Evolutionary conservation across 2,797 vertebrate genomes (phyloP), one percentile per base, ranked within the genome.

Genomic region (Phataginus tetradactyla): DNA sequence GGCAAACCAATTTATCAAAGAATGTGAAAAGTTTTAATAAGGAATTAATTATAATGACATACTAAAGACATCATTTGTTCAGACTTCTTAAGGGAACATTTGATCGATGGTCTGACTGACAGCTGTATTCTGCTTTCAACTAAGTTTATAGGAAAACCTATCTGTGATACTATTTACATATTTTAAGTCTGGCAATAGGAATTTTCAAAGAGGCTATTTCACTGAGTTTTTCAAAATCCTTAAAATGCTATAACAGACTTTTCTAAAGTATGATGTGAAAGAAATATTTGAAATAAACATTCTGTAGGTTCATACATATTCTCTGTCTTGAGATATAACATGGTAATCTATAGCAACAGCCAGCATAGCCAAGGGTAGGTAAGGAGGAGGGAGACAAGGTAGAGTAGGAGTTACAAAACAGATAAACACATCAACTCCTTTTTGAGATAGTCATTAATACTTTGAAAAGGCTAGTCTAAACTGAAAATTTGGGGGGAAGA

Each of bases 71-170:
- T 34, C 77, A 17, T 75, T 57, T 89, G 83, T 66, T 37, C 53
- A 89, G n/a, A 53, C 39, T 81, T 91, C 27, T 86, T 94, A 84
- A 74, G 53, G 13, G 29, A 68, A 63, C 57, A 55, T 49, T 85
- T 7, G 7, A 27, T 80, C 42, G n/a, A 55, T 45, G 11, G 6
- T 72, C 75, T 86, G 45, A 78, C 75, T 90, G 29, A 69, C 64
- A 84, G 42, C 71, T 89, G 6, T 68, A 61, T 94, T 85, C 53
- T 90, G 5, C 21, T 68, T 71, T 79, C 75, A 91, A 89, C 89
- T 75, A 85, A 80, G 49, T 81, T 69, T 75, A n/a, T 89, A 75
- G 61, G 51, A 90, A 83, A 94, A 81, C 4, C 20, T 90, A 37
- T 7, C n/a, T 4, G 1, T 89, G 39, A 57, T 86, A 29, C 21